Evolutionary conservation across 2,888 invertebrate species (phyloP).

Genomic region (Pyrocoelia pectoralis): DNA sequence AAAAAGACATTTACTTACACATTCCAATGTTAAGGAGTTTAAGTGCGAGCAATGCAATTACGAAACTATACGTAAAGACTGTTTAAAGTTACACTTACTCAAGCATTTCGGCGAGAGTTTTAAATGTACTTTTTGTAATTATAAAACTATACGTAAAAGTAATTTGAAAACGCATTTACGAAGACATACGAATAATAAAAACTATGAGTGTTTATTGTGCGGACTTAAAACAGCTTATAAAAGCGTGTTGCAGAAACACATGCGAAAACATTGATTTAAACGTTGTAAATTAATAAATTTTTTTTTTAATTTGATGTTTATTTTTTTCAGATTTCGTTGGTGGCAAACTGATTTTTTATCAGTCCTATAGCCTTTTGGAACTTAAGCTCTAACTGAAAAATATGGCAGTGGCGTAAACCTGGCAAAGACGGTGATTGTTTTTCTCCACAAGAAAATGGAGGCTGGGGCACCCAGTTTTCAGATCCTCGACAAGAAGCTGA

Average conservation of each 20-base stretch:
- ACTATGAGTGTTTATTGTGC: background rate
- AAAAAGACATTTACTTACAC: background rate
- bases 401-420: no score
- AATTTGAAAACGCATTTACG: background rate
- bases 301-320: no score
- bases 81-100: background rate
- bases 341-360: no score
- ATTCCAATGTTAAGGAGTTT: background rate
- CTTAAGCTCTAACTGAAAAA: no score
- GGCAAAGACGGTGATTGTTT: no score
- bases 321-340: no score
- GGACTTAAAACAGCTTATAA: background rate
- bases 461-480: no score
- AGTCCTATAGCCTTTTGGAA: no score
- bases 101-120: background rate
- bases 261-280: no score
- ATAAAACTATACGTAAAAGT: background rate
- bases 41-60: constrained; percentile 4
- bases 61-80: background rate
- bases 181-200: background rate
- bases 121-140: background rate
- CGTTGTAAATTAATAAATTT: no score
- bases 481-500: no score
- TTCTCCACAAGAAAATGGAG: no score
- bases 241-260: background rate